Evolutionary conservation across 2,888 invertebrate species (phyloP), one percentile per base, ranked within the genome.

Genomic region (Melikaiella ostensackeni): DNA sequence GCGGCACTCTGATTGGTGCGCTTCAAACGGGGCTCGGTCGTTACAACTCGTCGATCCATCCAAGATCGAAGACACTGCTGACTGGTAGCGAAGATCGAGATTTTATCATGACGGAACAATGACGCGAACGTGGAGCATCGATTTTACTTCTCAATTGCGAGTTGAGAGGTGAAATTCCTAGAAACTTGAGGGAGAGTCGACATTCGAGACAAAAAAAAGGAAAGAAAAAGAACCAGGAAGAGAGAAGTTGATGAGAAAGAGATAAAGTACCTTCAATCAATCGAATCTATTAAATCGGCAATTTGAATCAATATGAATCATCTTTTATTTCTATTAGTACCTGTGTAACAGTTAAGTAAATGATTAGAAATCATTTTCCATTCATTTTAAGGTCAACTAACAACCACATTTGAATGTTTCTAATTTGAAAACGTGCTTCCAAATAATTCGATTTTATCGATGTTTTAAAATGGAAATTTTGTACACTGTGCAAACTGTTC

Each of bases 1-100:
- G 81, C 81, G 59, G 73, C 63, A 77, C 73, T 83, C 83, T 85
- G 88, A 88, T 87, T 87, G 87, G 86, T 83, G 83, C 63, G n/a
- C 38, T 33, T 63, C 63, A 63, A 63, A 63, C 35, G 35, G 63
- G 63, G 63, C 63, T 63, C 63, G 38, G 63, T 35, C 35, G 13
- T 63, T 63, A 21, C 35, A 35, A 35, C 9, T 35, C 63, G 19
- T 63, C 63, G 35, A 63, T 63, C 63, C 63, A 63, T 63, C 35
- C 63, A 35, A 63, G 63, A 63, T 33, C 35, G 63, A 38, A 63
- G 63, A 35, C 19, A 62, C 13, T 63, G 63, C 63, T 63, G 63
- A 35, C 63, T 63, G 63, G 63, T 63, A 63, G 63, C 63, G 63
- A 38, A 63, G 63, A 63, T 63, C 63, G 63, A 63, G 63, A 63